Conservation (phyloP, 2,888 invertebrate species). For the Andricus quercusramuli region DNA sequence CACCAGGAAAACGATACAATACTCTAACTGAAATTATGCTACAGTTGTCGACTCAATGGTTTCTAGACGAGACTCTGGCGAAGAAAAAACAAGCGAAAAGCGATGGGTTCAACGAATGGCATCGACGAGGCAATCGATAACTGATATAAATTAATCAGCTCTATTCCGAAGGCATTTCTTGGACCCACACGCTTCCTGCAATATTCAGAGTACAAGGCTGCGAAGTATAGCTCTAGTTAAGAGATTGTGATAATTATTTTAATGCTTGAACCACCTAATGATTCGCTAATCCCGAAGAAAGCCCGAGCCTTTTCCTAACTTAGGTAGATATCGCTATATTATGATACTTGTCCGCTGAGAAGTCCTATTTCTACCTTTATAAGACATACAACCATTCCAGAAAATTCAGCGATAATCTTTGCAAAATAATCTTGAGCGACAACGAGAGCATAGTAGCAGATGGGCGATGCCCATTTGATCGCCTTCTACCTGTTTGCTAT, state of each 20-base stretch:
- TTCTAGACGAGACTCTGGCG: background rate
- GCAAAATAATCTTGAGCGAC: background rate
- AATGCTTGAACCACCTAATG: background rate
- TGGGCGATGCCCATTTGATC: background rate
- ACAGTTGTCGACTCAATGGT: slow-evolving; percentile 15
- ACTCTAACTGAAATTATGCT: slow-evolving; percentile 35
- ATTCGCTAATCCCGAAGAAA: background rate
- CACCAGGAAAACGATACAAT: slow-evolving; percentile 1
- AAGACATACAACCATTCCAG: background rate
- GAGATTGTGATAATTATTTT: slow-evolving; percentile 31
- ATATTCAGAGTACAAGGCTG: background rate
- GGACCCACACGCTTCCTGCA: background rate
- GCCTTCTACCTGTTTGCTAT: too few species aligned
- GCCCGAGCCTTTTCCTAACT: background rate
- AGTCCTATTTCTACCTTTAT: slow-evolving; percentile 2
- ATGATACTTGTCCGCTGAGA: background rate
- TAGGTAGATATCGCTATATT: background rate
- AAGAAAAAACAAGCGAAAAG: background rate
- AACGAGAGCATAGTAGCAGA: slow-evolving; percentile 3
- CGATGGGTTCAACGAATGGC: slow-evolving; percentile 12
- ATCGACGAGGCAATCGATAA: slow-evolving; percentile 41
- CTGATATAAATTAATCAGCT: slow-evolving; percentile 38
- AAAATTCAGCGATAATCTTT: background rate
- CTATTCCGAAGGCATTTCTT: background rate
- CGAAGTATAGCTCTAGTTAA: slow-evolving; percentile 9